These are phyloP conservation scores for Leptura quadrifasciata DNA, from an alignment of 2,888 invertebrate genomes.

Conservation along the genomic window DNA sequence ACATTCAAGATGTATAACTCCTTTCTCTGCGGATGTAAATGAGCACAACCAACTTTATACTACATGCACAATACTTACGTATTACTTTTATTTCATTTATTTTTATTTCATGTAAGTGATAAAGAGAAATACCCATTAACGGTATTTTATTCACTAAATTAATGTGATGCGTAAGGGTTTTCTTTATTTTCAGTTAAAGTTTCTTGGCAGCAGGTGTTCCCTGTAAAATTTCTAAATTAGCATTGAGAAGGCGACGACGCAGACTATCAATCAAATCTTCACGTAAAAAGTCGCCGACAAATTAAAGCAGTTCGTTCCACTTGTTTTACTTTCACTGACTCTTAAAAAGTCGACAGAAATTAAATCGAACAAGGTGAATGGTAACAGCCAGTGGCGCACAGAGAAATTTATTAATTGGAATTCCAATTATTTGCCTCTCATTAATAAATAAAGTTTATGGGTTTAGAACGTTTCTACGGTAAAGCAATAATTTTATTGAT, in stretches of 20 bases:
- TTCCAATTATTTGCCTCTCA: background rate
- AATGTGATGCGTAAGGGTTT: too few species aligned
- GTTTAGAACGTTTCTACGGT: background rate
- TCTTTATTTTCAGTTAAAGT: background rate
- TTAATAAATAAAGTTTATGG: background rate
- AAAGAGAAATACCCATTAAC: too few species aligned
- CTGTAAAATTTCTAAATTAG: conserved; percentile 18
- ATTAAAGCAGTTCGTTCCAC: conserved; percentile 23
- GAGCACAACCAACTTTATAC: too few species aligned
- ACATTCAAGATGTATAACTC: too few species aligned
- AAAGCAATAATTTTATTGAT: background rate
- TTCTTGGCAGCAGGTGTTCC: conserved; percentile 16
- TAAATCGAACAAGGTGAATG: conserved; percentile 47
- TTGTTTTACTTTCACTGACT: conserved; percentile 41
- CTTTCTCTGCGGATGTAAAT: too few species aligned
- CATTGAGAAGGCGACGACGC: background rate
- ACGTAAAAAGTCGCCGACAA: conserved; percentile 15
- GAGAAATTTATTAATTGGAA: conserved; percentile 29
- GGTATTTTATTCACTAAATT: too few species aligned
- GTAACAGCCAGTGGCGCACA: conserved; percentile 41
- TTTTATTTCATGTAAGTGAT: too few species aligned
- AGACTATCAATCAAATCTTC: conserved; percentile 30
- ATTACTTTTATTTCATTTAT: too few species aligned
- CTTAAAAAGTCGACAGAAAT: conserved; percentile 30
- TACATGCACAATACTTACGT: too few species aligned